phyloP scores from a whole-genome alignment of 2,797 vertebrate species.

The Pogonophryne albipinna region DNA sequence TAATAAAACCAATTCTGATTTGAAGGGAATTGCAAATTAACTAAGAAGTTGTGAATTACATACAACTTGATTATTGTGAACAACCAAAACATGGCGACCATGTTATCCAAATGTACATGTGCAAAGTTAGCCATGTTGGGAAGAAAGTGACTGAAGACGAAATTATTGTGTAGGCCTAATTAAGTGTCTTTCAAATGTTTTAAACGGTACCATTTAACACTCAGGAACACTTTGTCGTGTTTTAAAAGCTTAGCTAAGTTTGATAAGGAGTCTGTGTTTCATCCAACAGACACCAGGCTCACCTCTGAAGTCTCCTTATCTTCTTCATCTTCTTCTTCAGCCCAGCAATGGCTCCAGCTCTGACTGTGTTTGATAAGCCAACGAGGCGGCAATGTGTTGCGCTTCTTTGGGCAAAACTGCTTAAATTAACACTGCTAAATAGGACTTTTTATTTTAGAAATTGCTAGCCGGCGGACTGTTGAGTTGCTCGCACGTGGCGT shows the following conservation, averaged over 20 bases:
- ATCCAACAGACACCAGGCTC: slow-evolving; percentile 25
- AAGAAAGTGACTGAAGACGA: background rate
- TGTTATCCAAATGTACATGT: background rate
- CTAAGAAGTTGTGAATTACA: background rate
- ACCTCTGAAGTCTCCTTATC: slow-evolving; percentile 52
- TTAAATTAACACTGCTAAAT: slow-evolving; percentile 10
- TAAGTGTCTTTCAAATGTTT: background rate
- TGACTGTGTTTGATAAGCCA: slow-evolving; percentile 23
- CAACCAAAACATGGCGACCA: too few relatives aligned
- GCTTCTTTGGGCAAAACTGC: slow-evolving; percentile 42
- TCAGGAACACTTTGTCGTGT: background rate
- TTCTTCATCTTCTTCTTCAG: slow-evolving; percentile 46
- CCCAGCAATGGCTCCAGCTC: slow-evolving; percentile 55
- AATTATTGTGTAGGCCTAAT: background rate
- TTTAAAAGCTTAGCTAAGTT: background rate
- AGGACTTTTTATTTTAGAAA: slow-evolving; percentile 2
- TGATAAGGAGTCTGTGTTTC: background rate
- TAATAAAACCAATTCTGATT: too few relatives aligned
- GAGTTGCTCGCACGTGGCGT: slow-evolving; percentile 61
- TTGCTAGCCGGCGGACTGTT: background rate
- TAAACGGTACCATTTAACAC: background rate
- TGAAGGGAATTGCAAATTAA: too few relatives aligned
- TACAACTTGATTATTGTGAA: too few relatives aligned
- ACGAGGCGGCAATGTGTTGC: slow-evolving; percentile 51
- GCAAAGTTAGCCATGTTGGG: background rate